Base-by-base conservation (phyloP, 2,888 invertebrate genomes). In the Epinotia nisella region DNA sequence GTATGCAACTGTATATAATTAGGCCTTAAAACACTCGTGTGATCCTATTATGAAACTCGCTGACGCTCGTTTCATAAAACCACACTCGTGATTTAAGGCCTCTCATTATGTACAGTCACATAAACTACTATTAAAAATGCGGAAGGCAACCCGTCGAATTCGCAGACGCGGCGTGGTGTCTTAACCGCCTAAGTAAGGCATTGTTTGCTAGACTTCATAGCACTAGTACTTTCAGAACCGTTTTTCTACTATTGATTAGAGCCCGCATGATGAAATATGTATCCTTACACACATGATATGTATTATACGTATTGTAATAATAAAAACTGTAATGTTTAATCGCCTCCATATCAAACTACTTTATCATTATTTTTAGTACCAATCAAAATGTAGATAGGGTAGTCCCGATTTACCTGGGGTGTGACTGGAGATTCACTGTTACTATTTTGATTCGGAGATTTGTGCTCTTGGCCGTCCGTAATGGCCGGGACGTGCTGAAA, bases 401-500 rank as follows among this genome's bases (percentile, higher is more conserved):
- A 61, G 56, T 45, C 58, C 68, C 68, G 58, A 68, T 58, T 79
- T 85, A 93, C 93, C 88, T 91, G 92, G 7, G 90, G 90, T 9
- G 89, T 86, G 61, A 79, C 75, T 29, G 92, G 90, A 76, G 90
- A 90, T 78, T 92, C 93, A 75, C 85, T 87, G 78, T 86, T 85
- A 75, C 78, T 75, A 10, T 83, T 83, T 70, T 87, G 88, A 13
- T 85, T 82, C 15, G 92, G 90, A 10, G 92, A 89, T 75, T 78
- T 88, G 79, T 86, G 87, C 70, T 93, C 92, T 49, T 90, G 88
- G 2, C 93, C 93, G 76, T 93, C 93, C 13, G 92, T 93, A 76
- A 93, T 93, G 4, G 93, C 92, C n/a, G 93, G 92, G 53, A 93
- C 83, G 76, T 91, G 89, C 93, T 93, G 90, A 71, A 89, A 90